Conservation (phyloP, 2,888 invertebrate genomes). For the Drosophila siamana region DNA sequence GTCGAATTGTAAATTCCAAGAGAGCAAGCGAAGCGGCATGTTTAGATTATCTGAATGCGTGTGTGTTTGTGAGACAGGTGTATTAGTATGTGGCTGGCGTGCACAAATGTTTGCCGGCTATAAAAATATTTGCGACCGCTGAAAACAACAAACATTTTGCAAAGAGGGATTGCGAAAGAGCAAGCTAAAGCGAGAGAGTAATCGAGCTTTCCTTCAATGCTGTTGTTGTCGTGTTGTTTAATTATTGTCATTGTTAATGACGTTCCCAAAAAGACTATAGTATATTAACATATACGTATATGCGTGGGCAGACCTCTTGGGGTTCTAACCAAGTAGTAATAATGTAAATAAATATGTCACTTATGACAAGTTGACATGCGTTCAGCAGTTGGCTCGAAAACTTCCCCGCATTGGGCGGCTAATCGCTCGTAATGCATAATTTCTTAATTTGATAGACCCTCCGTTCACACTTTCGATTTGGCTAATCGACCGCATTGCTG, state of each 20-base stretch:
- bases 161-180: conserved; percentile 33
- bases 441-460: conserved; percentile 40
- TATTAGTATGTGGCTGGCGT: conserved; percentile 23
- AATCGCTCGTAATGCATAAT: conserved; percentile 19
- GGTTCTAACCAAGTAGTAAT: conserved; percentile 33
- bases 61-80: conserved; percentile 17
- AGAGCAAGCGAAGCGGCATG: conserved; percentile 21
- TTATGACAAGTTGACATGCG: conserved; percentile 68
- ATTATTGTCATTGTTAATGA: conserved; percentile 58
- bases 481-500: conserved; percentile 15
- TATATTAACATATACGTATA: no score
- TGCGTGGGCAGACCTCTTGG: conserved; percentile 12
- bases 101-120: conserved; percentile 56
- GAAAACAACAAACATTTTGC: conserved; percentile 29
- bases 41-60: conserved; percentile 12
- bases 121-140: conserved; percentile 45
- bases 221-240: conserved; percentile 39
- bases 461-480: conserved; percentile 14
- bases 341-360: conserved; percentile 68
- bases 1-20: conserved; percentile 33
- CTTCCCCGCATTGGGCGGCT: conserved; percentile 12
- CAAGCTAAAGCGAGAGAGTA: conserved; percentile 1
- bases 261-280: conserved; percentile 21
- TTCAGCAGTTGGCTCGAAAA: conserved; percentile 29
- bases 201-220: conserved; percentile 11